Base-by-base conservation (phyloP, 2,888 invertebrate species). In the Erebia epiphron region DNA sequence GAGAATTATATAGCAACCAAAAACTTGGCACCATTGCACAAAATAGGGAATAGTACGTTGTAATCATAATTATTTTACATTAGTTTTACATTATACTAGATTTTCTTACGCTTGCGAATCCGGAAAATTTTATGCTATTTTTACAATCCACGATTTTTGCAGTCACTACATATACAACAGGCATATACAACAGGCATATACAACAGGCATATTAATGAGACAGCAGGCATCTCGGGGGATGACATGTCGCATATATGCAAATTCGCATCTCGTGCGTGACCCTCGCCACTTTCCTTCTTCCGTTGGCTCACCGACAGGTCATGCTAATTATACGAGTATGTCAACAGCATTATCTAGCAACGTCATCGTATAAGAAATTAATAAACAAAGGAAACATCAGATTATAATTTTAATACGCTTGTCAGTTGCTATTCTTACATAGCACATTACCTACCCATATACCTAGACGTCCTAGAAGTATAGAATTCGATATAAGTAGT, bases 231-330 rank as follows among this genome's bases (percentile, higher is more conserved):
- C 81, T 79, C 80, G 82, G 41, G 67, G 67, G 82, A 82, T 67
- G 54, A 58, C 69, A 71, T 54, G 68, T 54, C 46, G 58, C 58
- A 73, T 73, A 70, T 73, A 72, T 74, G 73, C 73, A 77, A 78
- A 81, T 79, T 79, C 75, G 58, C 71, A 75, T 75, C 75, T 71
- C 41, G 56, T 79, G 88, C 77, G 54, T 54, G 54, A 54, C 90
- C 88, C 82, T 89, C 87, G 80, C 72, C 66, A 68, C 75, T 87
- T 92, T 91, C 92, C 92, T 88, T 76, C 88, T 92, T 92, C 92
- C 91, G 90, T 84, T 83, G 83, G 79, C 82, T 79, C 79, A 83
- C 81, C 49, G 1, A 46, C 21, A 16, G 78, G 79, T 84, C 86
- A 90, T 90, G 89, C 86, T 89, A 90, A 91, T 87, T 83, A 80